Conservation (phyloP, 1,140 invertebrate species). For the Calosoma granatense region DNA sequence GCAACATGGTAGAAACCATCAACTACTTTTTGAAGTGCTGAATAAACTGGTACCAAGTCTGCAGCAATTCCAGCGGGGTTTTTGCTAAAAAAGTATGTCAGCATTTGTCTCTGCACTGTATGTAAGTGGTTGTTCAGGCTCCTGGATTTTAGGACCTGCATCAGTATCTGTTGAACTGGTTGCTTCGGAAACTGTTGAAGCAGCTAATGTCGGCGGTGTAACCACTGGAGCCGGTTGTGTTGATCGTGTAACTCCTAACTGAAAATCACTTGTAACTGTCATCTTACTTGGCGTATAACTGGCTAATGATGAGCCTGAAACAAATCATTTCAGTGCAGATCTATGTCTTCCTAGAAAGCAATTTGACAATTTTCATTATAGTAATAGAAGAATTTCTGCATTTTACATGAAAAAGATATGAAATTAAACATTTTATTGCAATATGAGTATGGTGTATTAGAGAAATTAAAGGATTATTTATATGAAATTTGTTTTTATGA, state of each 20-base stretch:
- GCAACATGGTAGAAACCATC: not conserved
- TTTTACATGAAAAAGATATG: too few species aligned
- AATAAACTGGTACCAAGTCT: not conserved
- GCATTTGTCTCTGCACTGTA: not conserved
- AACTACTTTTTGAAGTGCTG: not conserved
- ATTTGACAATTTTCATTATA: too few species aligned
- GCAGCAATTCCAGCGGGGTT: not conserved
- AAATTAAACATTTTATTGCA: too few species aligned
- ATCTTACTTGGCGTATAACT: slow-evolving; percentile 31
- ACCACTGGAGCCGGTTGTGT: slow-evolving; percentile 3
- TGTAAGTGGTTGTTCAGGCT: not conserved
- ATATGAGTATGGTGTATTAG: too few species aligned
- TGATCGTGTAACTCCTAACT: slow-evolving; percentile 27
- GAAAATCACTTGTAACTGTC: slow-evolving; percentile 25
- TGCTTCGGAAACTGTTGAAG: not conserved
- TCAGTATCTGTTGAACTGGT: not conserved
- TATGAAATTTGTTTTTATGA: too few species aligned
- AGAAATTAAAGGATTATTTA: too few species aligned
- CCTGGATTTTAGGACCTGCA: not conserved
- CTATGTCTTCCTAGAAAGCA: too few species aligned
- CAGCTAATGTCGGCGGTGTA: slow-evolving; percentile 13
- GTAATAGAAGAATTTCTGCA: too few species aligned
- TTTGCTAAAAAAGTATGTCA: not conserved
- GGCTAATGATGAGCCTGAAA: slow-evolving; percentile 29
- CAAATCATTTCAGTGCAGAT: too few species aligned